Conservation (phyloP, 2,797 vertebrate genomes). For the Microhierax caerulescens region DNA sequence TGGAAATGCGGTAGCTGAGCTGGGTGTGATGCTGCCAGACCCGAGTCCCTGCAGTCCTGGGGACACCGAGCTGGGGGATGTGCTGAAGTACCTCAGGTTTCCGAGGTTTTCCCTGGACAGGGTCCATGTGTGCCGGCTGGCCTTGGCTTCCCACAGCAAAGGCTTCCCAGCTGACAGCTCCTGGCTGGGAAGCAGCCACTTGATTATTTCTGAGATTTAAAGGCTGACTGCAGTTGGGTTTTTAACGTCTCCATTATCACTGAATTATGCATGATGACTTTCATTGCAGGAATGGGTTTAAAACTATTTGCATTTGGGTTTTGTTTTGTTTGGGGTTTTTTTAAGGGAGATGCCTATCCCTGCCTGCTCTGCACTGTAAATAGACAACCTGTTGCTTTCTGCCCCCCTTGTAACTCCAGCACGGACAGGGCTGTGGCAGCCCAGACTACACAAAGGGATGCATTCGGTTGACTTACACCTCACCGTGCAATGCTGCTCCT, state of each 20-base stretch:
- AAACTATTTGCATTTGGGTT: fast-evolving
- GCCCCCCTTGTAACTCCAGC: not conserved
- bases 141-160: fast-evolving
- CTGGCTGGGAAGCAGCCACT: not conserved
- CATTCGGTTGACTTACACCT: fast-evolving
- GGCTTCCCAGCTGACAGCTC: not conserved
- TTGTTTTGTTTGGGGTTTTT: too few relatives aligned
- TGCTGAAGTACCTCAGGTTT: not conserved
- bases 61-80: fast-evolving
- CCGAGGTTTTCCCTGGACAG: not conserved
- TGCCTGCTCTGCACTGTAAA: fast-evolving
- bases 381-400: fast-evolving
- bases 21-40: fast-evolving
- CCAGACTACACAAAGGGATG: not conserved
- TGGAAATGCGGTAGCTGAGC: fast-evolving
- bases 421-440: fast-evolving
- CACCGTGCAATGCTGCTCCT: fast-evolving
- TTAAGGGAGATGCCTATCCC: not conserved
- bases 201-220: not conserved
- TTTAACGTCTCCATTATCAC: fast-evolving
- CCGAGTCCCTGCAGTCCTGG: fast-evolving
- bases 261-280: not conserved
- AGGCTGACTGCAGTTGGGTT: not conserved
- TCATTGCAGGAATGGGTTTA: not conserved
- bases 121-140: fast-evolving